phyloP scores from a whole-genome alignment of 2,888 invertebrate genomes.

The Pterostichus madidus region DNA sequence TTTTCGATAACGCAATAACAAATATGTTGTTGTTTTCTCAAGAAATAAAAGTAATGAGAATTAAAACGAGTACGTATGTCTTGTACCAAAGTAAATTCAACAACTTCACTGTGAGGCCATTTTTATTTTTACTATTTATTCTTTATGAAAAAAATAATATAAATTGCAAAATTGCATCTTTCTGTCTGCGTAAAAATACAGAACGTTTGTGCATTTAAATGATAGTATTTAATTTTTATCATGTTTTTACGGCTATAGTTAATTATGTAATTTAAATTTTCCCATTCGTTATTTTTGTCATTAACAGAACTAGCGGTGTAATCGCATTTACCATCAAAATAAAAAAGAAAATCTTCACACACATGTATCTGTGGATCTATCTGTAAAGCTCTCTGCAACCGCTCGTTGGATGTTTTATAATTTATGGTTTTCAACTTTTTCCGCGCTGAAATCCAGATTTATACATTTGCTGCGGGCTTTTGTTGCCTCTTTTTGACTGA shows the following conservation, averaged over 20 bases:
- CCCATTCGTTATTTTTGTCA: slow-evolving; percentile 18
- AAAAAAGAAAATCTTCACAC: slow-evolving; percentile 26
- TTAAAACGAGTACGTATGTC: no score
- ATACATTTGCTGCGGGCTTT: slow-evolving; percentile 1
- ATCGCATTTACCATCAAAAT: slow-evolving; percentile 21
- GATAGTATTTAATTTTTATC: background rate
- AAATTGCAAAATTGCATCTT: no score
- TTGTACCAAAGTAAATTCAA: no score
- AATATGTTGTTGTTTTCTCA: no score
- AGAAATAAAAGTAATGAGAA: no score
- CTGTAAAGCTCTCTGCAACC: slow-evolving; percentile 22
- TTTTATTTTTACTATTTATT: no score
- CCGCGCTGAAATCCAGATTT: slow-evolving; percentile 23
- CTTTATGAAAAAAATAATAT: no score
- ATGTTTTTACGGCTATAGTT: slow-evolving; percentile 1
- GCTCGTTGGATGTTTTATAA: slow-evolving; percentile 29
- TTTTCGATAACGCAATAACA: background rate
- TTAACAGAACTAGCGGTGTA: slow-evolving; percentile 23
- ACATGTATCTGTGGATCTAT: slow-evolving; percentile 25
- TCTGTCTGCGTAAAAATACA: background rate
- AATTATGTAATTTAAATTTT: slow-evolving; percentile 14
- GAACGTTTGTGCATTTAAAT: background rate
- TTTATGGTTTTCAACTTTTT: slow-evolving; percentile 45
- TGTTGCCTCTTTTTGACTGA: background rate
- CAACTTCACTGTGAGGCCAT: no score